Base-by-base conservation (phyloP, 2,888 invertebrate species). In the Ligdia adustata region DNA sequence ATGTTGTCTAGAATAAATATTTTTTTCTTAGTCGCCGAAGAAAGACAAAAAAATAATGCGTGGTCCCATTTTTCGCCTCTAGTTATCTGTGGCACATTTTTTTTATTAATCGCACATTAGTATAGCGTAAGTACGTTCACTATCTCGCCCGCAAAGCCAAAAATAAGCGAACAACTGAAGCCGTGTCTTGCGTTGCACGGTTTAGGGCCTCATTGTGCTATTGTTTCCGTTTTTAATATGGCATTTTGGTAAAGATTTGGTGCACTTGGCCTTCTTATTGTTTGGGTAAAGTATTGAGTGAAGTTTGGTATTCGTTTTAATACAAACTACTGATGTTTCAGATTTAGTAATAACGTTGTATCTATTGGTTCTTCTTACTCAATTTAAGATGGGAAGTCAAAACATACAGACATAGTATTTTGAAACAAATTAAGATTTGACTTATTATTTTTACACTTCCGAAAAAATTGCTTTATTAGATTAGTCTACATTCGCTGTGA, bases 151-250 rank as follows among this genome's bases (percentile, higher is more conserved):
- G 31, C 7, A 42, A 32, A 41, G 18, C 48, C 42, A 38, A 48
- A 48, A 48, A 42, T 33, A 35, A 48, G 26, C 12, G 32, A 32
- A 7, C 41, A 37, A 27, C 29, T 37, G 41, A 37, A 13, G 34
- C 27, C 7, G 15, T 22, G 28, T 42, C 48, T 48, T 38, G 11
- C 32, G 9, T 14, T 32, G 33, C 42, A 42, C 26, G 34, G 34
- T 35, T 38, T 32, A 39, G 27, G 33, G 14, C 15, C 27, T 15
- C 40, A 32, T 47, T 46, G 45, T 46, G 13, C 18, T 13, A 45
- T 45, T 45, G 45, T 45, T 45, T 38, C 44, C 16, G 13, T 39
- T 45, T 33, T 45, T 39, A 45, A 45, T 45, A 39, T 33, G 14
- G 11, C 27, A 15, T 39, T 38, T 38, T 39, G 15, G 16, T 27